Conservation (phyloP, 2,113 vertebrate species). For the Seriola quinqueradiata region DNA sequence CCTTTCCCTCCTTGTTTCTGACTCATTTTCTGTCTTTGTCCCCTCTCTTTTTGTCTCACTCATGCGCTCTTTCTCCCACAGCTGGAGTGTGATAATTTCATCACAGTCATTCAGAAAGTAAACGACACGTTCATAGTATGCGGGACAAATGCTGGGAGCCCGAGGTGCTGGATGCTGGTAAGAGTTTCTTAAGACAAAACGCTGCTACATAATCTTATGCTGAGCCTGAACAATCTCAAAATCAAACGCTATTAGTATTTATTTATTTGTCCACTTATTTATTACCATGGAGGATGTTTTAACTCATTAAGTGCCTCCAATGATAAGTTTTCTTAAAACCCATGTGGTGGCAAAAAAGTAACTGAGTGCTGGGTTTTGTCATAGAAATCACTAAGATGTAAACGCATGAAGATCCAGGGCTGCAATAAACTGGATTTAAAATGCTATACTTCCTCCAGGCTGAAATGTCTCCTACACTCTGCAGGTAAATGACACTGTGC, state of each 20-base stretch:
- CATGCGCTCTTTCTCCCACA: slow-evolving; percentile 36
- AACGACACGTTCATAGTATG: slow-evolving; percentile 84
- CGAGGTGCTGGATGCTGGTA: slow-evolving; percentile 89
- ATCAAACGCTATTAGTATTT: slow-evolving; percentile 29
- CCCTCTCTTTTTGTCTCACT: slow-evolving; percentile 20
- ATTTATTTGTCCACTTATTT: slow-evolving; percentile 35
- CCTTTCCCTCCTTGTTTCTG: not conserved
- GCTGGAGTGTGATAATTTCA: slow-evolving; percentile 87
- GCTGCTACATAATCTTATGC: not conserved
- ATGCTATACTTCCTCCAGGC: not conserved
- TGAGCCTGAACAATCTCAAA: not conserved
- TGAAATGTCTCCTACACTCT: slow-evolving; percentile 15
- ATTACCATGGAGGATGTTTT: slow-evolving; percentile 26
- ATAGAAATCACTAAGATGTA: not conserved
- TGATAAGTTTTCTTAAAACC: not conserved
- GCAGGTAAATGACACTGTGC: slow-evolving; percentile 81
- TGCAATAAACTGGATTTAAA: not conserved
- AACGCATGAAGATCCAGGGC: not conserved
- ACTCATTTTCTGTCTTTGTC: slow-evolving; percentile 43
- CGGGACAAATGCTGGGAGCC: slow-evolving; percentile 86
- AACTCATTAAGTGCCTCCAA: not conserved
- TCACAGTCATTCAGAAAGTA: slow-evolving; percentile 87
- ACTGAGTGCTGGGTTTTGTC: too few species aligned
- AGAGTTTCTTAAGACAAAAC: slow-evolving; percentile 54
- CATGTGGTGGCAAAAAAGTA: not conserved